Evolutionary conservation across 2,113 vertebrate species (phyloP), one percentile per base, ranked within the genome.

Genomic region (Glaucomys volans): DNA sequence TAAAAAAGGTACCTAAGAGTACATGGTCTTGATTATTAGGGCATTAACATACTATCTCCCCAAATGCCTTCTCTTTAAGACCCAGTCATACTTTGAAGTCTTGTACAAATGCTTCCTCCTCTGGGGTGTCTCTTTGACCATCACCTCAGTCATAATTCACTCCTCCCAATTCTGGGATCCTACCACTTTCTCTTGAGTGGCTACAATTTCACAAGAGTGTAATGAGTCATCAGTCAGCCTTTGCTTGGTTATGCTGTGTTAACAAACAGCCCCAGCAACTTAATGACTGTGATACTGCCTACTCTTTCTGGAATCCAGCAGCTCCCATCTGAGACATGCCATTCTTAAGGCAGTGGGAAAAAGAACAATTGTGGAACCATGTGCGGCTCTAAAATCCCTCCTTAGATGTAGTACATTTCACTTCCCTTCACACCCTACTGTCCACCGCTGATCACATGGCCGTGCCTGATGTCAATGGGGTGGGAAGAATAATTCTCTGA

Each of bases 1-100:
- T 24, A 37, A 59, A 64, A 64, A 94, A 82, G 66, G 47, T 89
- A 32, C 67, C 42, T 22, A 50, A 69, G 66, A 52, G 57, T 52
- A 26, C 2, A 0, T 85, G 94, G 50, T 94, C 87, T 95, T 95
- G 80, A 72, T 95, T 90, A 86, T 47, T 80, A 69, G 95, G 64
- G 52, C 35, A 80, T 83, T 69, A 62, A 52, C 44, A 42, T 76
- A 20, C 62, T 8, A 37, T 28, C 18, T 72, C 24, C 16, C 40
- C 79, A 22, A 7, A 6, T 37, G 37, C 10, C 42, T 83, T 26
- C 89, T 96, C 76, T 86, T 80, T 83, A 52, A 91, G 66, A 42
- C 35, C 28, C 64, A 40, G 44, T 64, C 72, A 85, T 47, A 72
- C 37, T 47, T 95, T 81, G 32, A 9, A 14, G 89, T 91, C 82